Conservation (phyloP, 2,113 vertebrate species). For the Callionymus lyra region DNA sequence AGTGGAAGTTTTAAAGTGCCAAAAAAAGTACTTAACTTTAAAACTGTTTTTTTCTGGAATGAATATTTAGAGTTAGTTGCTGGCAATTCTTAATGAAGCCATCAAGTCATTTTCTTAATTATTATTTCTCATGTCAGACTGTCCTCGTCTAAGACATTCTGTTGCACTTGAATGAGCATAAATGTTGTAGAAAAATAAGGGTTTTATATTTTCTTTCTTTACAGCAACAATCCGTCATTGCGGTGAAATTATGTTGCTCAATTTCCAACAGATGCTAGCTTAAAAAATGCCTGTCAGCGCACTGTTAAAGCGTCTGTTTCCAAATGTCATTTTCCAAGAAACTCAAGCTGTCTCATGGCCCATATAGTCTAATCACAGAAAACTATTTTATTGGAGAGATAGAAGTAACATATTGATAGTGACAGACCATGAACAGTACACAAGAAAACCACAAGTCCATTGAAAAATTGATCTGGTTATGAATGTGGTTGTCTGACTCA, state of each 20-base stretch:
- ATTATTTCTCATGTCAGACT: too few species aligned
- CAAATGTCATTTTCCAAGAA: slow-evolving; percentile 44
- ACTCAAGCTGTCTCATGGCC: slow-evolving; percentile 48
- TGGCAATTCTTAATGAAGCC: too few species aligned
- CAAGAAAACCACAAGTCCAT: neutral
- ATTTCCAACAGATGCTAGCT: slow-evolving; percentile 58
- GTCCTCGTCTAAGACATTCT: too few species aligned
- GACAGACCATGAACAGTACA: slow-evolving; percentile 25
- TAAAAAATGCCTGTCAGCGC: slow-evolving; percentile 51
- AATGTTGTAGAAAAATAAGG: too few species aligned
- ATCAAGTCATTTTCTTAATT: too few species aligned
- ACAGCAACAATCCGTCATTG: slow-evolving; percentile 46
- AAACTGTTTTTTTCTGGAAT: too few species aligned
- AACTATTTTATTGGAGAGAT: slow-evolving; percentile 31
- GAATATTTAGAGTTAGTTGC: too few species aligned
- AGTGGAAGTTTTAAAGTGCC: too few species aligned
- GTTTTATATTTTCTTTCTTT: slow-evolving; percentile 17
- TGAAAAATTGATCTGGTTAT: too few species aligned
- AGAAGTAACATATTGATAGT: slow-evolving; percentile 40
- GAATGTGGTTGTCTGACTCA: too few species aligned
- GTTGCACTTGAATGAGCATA: too few species aligned
- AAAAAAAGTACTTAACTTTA: too few species aligned
- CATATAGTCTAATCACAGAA: slow-evolving; percentile 51
- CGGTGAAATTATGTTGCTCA: slow-evolving; percentile 43
- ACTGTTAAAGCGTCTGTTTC: slow-evolving; percentile 54